phyloP scores from a whole-genome alignment of 2,888 invertebrate genomes.

The Macrosiphum euphorbiae region DNA sequence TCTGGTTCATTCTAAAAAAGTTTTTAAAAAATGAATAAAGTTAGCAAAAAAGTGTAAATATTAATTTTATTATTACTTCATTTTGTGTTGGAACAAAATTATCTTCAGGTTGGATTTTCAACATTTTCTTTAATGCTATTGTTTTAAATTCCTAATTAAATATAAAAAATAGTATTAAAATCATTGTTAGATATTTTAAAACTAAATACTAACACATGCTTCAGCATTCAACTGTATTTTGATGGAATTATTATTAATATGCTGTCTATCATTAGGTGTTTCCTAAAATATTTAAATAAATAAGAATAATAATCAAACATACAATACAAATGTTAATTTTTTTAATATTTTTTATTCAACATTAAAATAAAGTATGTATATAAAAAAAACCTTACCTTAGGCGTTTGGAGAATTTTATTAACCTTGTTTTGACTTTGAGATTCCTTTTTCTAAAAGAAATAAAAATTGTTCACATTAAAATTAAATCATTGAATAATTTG shows the following conservation, averaged over 20 bases:
- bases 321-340: background rate
- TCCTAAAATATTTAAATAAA: constrained; percentile 16
- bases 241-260: background rate
- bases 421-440: background rate
- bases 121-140: constrained; percentile 54
- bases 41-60: background rate
- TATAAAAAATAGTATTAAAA: background rate
- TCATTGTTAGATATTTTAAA: background rate
- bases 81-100: constrained; percentile 2
- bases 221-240: constrained; percentile 52
- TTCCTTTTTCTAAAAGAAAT: constrained; percentile 26
- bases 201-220: constrained; percentile 59
- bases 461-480: background rate
- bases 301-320: background rate
- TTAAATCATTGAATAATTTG: background rate
- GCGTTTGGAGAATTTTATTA: background rate
- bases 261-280: background rate
- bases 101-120: constrained; percentile 47
- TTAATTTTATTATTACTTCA: constrained; percentile 28
- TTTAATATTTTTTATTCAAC: background rate
- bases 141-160: constrained; percentile 54
- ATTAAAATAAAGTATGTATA: background rate
- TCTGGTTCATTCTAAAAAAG: background rate
- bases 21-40: background rate
- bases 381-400: background rate